A percentile compares a stretch with the other conserved stretches of the same genome.
These are phyloP conservation scores for Daboia siamensis DNA, from an alignment of 2,113 vertebrate genomes.

Conservation along the genomic window DNA sequence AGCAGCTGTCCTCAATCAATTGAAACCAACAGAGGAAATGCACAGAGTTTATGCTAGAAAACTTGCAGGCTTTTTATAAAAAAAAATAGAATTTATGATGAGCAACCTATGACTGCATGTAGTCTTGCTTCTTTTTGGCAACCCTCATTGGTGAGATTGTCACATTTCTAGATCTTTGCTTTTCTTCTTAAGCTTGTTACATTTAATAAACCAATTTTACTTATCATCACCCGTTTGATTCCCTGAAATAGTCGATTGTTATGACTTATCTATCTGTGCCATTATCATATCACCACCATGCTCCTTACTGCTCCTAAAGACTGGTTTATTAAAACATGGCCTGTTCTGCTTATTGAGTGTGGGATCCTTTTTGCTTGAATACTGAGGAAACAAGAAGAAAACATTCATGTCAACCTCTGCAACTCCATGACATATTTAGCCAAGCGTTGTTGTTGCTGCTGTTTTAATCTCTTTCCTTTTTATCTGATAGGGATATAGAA, in stretches of 20 bases:
- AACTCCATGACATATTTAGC: slow-evolving; percentile 57
- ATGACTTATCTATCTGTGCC: background rate
- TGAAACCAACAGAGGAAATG: slow-evolving; percentile 54
- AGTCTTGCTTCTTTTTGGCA: background rate
- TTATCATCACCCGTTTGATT: background rate
- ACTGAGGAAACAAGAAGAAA: slow-evolving; percentile 55
- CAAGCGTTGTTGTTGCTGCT: slow-evolving; percentile 37
- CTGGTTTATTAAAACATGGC: background rate
- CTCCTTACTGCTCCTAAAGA: background rate
- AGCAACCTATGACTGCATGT: background rate
- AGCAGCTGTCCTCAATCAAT: slow-evolving; percentile 44
- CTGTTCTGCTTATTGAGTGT: background rate
- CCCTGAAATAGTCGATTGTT: background rate
- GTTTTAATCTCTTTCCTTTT: slow-evolving; percentile 39
- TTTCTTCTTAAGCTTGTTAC: background rate
- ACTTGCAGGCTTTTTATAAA: slow-evolving; percentile 43
- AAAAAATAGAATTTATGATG: background rate
- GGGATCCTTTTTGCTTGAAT: slow-evolving; percentile 55
- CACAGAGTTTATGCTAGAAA: slow-evolving; percentile 47
- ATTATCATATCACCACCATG: background rate
- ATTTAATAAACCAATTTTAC: background rate
- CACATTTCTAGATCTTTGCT: background rate
- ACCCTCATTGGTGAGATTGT: background rate
- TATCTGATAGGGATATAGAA: slow-evolving; percentile 10
- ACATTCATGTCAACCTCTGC: slow-evolving; percentile 52